These are phyloP conservation scores for Cristatella mucedo DNA, from an alignment of 2,888 invertebrate genomes.

Conservation along the genomic window DNA sequence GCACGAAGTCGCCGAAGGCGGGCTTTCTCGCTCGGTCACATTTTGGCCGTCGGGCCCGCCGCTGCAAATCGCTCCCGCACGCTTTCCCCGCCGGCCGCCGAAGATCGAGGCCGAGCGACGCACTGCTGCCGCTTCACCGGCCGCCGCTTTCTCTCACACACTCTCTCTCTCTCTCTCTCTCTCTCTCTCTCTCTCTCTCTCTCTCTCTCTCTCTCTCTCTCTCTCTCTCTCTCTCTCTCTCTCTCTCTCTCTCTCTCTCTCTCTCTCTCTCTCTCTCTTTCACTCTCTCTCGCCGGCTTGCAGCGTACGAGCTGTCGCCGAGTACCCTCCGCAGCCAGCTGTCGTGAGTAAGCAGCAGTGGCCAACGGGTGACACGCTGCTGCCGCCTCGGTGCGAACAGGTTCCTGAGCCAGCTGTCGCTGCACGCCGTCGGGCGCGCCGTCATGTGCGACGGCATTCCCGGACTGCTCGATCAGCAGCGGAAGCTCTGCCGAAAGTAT, in stretches of 20 bases:
- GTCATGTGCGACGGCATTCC: constrained; percentile 38
- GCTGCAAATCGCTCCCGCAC: too few relatives aligned
- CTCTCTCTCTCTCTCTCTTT: constrained; percentile 4
- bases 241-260: background rate
- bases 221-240: constrained; percentile 7
- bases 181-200: constrained; percentile 4
- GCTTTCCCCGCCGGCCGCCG: too few relatives aligned
- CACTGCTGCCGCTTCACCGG: too few relatives aligned
- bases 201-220: background rate
- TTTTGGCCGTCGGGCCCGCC: too few relatives aligned
- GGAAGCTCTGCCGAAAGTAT: constrained; percentile 31
- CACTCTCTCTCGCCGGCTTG: constrained; percentile 1
- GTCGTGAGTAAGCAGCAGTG: background rate
- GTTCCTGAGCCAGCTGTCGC: constrained; percentile 34
- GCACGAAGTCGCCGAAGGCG: too few relatives aligned
- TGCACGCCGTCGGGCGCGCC: constrained; percentile 28
- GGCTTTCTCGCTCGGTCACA: too few relatives aligned
- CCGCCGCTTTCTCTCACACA: background rate
- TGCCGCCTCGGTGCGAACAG: constrained; percentile 15
- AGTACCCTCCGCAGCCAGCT: background rate
- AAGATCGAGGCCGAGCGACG: too few relatives aligned
- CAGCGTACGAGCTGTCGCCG: background rate
- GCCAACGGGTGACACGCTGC: background rate
- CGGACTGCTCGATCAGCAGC: constrained; percentile 34
- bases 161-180: constrained; percentile 6